Conservation (phyloP, 2,113 vertebrate species). For the Cervus canadensis region DNA sequence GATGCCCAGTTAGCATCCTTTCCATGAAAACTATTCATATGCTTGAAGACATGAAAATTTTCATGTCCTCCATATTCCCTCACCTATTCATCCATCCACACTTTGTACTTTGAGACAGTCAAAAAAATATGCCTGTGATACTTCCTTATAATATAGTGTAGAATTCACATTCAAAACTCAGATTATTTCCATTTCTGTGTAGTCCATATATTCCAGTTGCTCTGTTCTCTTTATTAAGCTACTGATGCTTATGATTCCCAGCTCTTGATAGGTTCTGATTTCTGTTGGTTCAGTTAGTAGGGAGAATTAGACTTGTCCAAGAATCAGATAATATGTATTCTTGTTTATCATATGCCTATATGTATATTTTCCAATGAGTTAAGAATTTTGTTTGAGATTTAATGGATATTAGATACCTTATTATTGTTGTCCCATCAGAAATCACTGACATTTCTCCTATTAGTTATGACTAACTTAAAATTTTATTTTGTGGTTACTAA, state of each 20-base stretch:
- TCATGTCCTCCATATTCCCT: not conserved
- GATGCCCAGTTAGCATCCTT: not conserved
- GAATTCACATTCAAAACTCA: not conserved
- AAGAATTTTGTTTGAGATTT: slow-evolving; percentile 20
- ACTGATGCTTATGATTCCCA: not conserved
- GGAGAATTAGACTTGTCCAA: not conserved
- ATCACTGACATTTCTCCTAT: not conserved
- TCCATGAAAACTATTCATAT: not conserved
- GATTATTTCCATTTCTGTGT: slow-evolving; percentile 6
- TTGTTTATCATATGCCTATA: not conserved
- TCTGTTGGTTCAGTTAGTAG: not conserved
- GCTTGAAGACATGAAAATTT: not conserved
- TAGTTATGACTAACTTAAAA: slow-evolving; percentile 25
- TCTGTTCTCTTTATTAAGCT: not conserved
- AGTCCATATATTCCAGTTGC: not conserved
- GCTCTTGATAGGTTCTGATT: not conserved
- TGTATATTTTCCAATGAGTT: not conserved
- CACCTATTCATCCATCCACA: not conserved
- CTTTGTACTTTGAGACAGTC: not conserved
- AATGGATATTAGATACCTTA: not conserved
- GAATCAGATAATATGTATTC: not conserved
- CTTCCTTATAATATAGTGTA: not conserved
- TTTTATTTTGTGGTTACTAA: slow-evolving; percentile 14
- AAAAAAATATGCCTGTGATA: not conserved
- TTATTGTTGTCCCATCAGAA: not conserved